Evolutionary conservation across 2,113 vertebrate genomes (phyloP).

Genomic region (Mellivora capensis): DNA sequence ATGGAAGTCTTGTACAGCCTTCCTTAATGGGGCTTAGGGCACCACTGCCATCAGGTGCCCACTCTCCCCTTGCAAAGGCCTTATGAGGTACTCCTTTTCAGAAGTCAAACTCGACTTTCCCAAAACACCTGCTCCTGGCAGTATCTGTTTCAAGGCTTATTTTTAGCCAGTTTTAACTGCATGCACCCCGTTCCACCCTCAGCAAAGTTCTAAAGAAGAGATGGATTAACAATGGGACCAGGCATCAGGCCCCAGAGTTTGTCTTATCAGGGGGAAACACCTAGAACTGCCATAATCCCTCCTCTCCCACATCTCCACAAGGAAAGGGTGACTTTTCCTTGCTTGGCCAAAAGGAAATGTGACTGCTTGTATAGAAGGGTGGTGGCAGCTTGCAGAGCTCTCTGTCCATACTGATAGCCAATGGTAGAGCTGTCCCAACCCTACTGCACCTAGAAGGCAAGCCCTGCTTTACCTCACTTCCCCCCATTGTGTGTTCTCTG

Average conservation of each 20-base stretch:
- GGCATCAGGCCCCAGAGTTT: constrained; percentile 62
- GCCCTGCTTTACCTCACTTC: not conserved
- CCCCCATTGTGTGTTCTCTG: not conserved
- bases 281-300: not conserved
- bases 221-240: constrained; percentile 66
- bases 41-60: not conserved
- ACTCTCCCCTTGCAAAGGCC: not conserved
- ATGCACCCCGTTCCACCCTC: not conserved
- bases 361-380: not conserved
- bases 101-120: constrained; percentile 44
- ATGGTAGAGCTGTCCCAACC: not conserved
- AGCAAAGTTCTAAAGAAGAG: constrained; percentile 48
- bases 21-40: not conserved
- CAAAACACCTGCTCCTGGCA: constrained; percentile 68
- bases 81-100: not conserved
- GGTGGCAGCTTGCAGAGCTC: not conserved
- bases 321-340: not conserved
- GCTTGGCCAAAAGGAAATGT: not conserved
- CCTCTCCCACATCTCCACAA: not conserved
- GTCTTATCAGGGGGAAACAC: constrained; percentile 62
- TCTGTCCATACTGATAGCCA: not conserved
- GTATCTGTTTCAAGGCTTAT: constrained; percentile 69
- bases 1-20: not conserved
- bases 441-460: not conserved
- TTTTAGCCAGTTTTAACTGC: constrained; percentile 68